Base-by-base conservation (phyloP, 35 echinoderm and acorn worm species). In the Eucidaris tribuloides region DNA sequence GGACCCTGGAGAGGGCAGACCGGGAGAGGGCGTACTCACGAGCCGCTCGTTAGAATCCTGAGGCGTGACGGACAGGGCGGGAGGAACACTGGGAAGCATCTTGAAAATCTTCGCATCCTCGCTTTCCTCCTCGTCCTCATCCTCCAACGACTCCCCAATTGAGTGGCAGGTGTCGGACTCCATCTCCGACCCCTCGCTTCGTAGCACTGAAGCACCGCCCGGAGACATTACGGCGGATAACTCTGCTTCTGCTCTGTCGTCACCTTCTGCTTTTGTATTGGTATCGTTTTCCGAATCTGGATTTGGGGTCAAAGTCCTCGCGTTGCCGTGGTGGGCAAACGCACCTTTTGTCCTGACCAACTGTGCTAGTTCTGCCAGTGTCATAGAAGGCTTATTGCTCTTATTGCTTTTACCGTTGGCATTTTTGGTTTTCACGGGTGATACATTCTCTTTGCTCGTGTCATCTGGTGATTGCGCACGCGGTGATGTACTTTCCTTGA, bases 131-230 rank as follows among this genome's bases (percentile, higher is more conserved):
- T 71, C 64, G 5, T 70, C 64, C 64, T 70, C 64, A 18, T 70
- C 65, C 28, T 74, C 68, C n/a, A n/a, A n/a, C n/a, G n/a, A n/a
- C 34, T 74, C 68, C 7, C 68, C 68, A 25, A 44, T 15, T 38
- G 68, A 74, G 41, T 74, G 68, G n/a, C 68, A 74, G 6, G 68
- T 74, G 38, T 74, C 68, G 22, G 68, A 74, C 37, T 74, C 68
- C 68, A 74, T 38, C n/a, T n/a, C n/a, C 0, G 68, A 74, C 23
- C 22, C 68, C 9, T 19, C 7, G 38, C 64, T 43, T 7, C 18
- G 35, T 25, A 25, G 17, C 5, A 17, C 57, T 25, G 15, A 20
- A 0, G 68, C 5, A n/a, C 48, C 68, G 44, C 27, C 4, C 9
- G 68, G 18, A 74, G 24, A 42, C 40, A 74, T n/a, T 23, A 28